phyloP scores from a whole-genome alignment of 2,888 invertebrate species.

The Diplolepis rosae region DNA sequence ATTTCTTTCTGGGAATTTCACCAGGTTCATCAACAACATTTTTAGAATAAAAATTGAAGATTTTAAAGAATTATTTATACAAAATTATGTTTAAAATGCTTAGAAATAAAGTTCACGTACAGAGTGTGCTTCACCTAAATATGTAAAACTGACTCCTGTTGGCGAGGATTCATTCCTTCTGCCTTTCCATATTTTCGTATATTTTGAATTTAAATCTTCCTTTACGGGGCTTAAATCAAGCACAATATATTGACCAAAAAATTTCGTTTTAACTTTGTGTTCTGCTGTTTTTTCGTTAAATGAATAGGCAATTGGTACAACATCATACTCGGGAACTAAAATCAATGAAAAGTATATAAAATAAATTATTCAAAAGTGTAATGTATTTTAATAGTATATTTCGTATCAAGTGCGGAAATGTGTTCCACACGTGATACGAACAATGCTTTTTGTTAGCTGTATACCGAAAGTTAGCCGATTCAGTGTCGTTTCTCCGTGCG shows the following conservation, averaged over 20 bases:
- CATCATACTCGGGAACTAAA: conserved; percentile 4
- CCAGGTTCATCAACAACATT: too few relatives aligned
- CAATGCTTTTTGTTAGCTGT: too few relatives aligned
- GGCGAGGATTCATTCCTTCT: conserved; percentile 6
- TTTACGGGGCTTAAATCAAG: not conserved
- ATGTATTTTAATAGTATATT: not conserved
- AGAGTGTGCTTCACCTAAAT: conserved; percentile 14
- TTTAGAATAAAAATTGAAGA: too few relatives aligned
- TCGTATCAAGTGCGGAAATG: too few relatives aligned
- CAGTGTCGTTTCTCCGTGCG: too few relatives aligned
- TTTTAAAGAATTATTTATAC: too few relatives aligned
- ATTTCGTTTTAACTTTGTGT: not conserved
- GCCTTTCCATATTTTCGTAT: conserved; percentile 3
- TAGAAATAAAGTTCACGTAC: too few relatives aligned
- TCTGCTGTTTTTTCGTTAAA: not conserved
- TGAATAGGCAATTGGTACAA: not conserved
- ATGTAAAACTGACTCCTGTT: not conserved
- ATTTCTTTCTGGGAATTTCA: too few relatives aligned
- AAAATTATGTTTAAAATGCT: too few relatives aligned
- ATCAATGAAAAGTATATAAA: not conserved
- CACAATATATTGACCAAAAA: conserved; percentile 20
- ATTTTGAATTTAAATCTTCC: not conserved
- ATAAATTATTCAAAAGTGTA: not conserved
- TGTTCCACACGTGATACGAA: too few relatives aligned
- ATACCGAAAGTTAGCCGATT: too few relatives aligned